Evolutionary conservation across 2,797 vertebrate species (phyloP).

Genomic region (Sebastes kiyomatsui): DNA sequence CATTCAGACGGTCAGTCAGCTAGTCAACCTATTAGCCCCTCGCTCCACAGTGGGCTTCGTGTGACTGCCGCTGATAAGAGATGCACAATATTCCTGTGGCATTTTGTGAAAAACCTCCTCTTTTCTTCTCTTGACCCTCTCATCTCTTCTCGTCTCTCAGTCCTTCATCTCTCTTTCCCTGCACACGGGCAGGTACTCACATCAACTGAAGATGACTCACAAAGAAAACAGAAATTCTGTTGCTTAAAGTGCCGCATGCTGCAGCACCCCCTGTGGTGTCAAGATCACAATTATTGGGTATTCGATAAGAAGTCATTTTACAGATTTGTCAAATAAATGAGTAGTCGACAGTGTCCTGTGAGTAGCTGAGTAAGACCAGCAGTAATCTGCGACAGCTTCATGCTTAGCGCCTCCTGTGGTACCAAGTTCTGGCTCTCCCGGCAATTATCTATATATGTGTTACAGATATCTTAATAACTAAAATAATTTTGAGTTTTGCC

Average conservation of each 20-base stretch:
- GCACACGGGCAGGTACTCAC: neutral
- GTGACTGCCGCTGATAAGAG: conserved; percentile 57
- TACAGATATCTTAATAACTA: conserved; percentile 27
- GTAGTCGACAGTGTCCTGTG: conserved; percentile 18
- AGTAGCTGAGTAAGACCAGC: conserved; percentile 34
- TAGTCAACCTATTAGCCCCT: conserved; percentile 60
- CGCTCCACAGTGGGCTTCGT: conserved; percentile 30
- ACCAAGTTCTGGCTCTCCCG: conserved; percentile 25
- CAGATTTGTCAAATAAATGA: conserved; percentile 54
- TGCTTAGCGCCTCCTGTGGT: conserved; percentile 49
- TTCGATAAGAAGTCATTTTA: conserved; percentile 42
- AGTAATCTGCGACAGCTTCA: conserved; percentile 25
- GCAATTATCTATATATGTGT: conserved; percentile 49
- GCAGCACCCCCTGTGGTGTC: conserved; percentile 20
- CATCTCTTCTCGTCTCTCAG: neutral
- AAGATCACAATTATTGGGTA: conserved; percentile 46
- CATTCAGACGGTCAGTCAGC: conserved; percentile 51
- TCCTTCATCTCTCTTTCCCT: neutral
- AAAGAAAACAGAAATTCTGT: conserved; percentile 9
- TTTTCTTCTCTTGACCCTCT: conserved; percentile 35
- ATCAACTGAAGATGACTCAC: conserved; percentile 13
- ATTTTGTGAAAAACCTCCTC: conserved; percentile 23
- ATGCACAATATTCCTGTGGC: conserved; percentile 36
- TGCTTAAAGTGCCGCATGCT: neutral
- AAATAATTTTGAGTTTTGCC: conserved; percentile 27